Percentiles rank a stretch among this genome's conserved stretches.
These are phyloP conservation scores for Meandrina meandrites DNA, from an alignment of 92 coral and sea anemone species.

Conservation along the genomic window DNA sequence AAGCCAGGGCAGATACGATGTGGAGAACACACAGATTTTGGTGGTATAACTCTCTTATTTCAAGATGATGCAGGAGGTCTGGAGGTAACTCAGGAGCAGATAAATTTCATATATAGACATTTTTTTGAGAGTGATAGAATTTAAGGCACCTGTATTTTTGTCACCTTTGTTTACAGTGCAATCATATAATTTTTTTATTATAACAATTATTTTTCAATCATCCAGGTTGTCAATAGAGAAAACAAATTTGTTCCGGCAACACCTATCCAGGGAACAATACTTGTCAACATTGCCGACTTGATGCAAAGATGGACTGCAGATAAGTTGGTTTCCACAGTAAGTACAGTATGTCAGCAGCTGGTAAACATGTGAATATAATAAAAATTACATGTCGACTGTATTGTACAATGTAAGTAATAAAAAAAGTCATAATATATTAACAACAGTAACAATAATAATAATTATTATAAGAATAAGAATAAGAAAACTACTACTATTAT, in stretches of 20 bases:
- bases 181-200: not conserved
- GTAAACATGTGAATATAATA: not conserved
- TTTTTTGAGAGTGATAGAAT: not conserved
- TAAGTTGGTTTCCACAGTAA: constrained; percentile 76
- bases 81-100: constrained; percentile 48
- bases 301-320: constrained; percentile 90
- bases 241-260: constrained; percentile 72
- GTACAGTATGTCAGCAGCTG: not conserved
- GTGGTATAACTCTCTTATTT: constrained; percentile 64
- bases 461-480: too few species aligned
- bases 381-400: not conserved
- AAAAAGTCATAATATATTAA: too few species aligned
- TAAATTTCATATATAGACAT: not conserved
- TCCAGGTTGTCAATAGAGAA: constrained; percentile 64
- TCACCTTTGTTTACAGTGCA: not conserved
- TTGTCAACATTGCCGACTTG: constrained; percentile 84
- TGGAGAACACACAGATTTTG: constrained; percentile 77
- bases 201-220: not conserved
- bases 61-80: constrained; percentile 73
- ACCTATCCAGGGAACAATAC: constrained; percentile 73
- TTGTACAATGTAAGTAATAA: too few species aligned
- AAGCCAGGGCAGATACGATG: constrained; percentile 73
- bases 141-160: not conserved
- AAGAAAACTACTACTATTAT: too few species aligned
- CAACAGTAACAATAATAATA: too few species aligned